A percentile compares a stretch with the other conserved stretches of the same genome.
phyloP scores from a whole-genome alignment of 2,797 vertebrate species.

The Coranthus polyacanthus region DNA sequence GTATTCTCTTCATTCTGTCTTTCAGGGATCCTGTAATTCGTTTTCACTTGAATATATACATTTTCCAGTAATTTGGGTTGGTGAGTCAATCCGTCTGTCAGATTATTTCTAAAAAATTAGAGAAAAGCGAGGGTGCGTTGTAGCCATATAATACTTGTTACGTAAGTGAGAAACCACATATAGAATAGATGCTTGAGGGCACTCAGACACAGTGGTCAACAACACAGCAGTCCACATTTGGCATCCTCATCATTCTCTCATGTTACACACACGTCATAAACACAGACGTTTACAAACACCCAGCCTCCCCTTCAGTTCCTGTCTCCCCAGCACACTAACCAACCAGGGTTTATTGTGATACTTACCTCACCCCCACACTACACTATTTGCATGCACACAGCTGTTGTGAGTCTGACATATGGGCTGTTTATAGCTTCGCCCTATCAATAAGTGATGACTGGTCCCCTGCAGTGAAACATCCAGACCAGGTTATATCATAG shows the following conservation, averaged over 20 bases:
- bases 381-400: constrained; percentile 31
- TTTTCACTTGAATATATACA: constrained; percentile 13
- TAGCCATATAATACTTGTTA: constrained; percentile 31
- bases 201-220: too few species aligned
- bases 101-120: constrained; percentile 28
- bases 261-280: constrained; percentile 12
- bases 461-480: constrained; percentile 6
- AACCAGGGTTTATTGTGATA: constrained; percentile 19
- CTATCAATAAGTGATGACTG: constrained; percentile 38
- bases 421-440: constrained; percentile 30
- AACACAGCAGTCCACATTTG: background rate
- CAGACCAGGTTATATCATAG: constrained; percentile 20
- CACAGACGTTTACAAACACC: background rate
- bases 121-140: constrained; percentile 16
- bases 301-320: constrained; percentile 21
- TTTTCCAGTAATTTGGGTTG: constrained; percentile 1
- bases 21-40: background rate
- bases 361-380: background rate
- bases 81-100: constrained; percentile 18
- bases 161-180: constrained; percentile 23
- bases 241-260: constrained; percentile 2
- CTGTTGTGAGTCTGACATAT: constrained; percentile 17
- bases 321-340: constrained; percentile 10
- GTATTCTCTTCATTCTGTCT: too few species aligned
- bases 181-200: constrained; percentile 1